These are phyloP conservation scores for Lepidocolaptes lacrymiger DNA, from an alignment of 2,797 vertebrate genomes.

Conservation along the genomic window DNA sequence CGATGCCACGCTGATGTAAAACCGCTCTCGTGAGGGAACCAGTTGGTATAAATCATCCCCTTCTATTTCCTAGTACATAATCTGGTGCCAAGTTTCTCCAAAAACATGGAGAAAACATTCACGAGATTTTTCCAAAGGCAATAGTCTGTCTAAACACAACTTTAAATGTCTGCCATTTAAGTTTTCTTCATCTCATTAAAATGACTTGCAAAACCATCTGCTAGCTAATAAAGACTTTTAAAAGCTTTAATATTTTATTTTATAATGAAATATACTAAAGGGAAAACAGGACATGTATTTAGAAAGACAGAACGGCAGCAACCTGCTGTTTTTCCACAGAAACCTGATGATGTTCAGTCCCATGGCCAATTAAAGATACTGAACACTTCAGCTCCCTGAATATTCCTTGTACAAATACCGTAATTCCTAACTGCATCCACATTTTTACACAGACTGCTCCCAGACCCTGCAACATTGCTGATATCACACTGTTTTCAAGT, in stretches of 20 bases:
- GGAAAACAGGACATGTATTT: conserved; percentile 21
- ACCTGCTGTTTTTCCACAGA: conserved; percentile 14
- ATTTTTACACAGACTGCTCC: conserved; percentile 4
- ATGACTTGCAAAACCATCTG: conserved; percentile 62
- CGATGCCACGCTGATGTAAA: conserved; percentile 23
- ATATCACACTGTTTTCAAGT: conserved; percentile 5
- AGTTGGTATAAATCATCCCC: conserved; percentile 2
- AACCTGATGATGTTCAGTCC: conserved; percentile 6
- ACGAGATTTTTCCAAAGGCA: conserved; percentile 40
- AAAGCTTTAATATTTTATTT: conserved; percentile 55
- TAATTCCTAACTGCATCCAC: conserved; percentile 15
- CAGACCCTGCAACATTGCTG: neutral
- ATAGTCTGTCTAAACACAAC: conserved; percentile 28
- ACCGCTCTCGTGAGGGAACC: neutral
- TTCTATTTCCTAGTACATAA: conserved; percentile 18
- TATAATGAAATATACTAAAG: conserved; percentile 33
- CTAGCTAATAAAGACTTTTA: conserved; percentile 59
- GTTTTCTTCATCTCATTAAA: conserved; percentile 52
- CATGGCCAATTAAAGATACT: conserved; percentile 39
- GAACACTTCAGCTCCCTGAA: conserved; percentile 30
- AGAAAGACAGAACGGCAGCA: conserved; percentile 23
- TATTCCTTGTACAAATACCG: neutral
- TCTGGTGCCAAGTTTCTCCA: conserved; percentile 21
- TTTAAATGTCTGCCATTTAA: conserved; percentile 41
- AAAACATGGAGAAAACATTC: conserved; percentile 20